Evolutionary conservation across 2,113 vertebrate species (phyloP).

Genomic region (Panthera tigris): DNA sequence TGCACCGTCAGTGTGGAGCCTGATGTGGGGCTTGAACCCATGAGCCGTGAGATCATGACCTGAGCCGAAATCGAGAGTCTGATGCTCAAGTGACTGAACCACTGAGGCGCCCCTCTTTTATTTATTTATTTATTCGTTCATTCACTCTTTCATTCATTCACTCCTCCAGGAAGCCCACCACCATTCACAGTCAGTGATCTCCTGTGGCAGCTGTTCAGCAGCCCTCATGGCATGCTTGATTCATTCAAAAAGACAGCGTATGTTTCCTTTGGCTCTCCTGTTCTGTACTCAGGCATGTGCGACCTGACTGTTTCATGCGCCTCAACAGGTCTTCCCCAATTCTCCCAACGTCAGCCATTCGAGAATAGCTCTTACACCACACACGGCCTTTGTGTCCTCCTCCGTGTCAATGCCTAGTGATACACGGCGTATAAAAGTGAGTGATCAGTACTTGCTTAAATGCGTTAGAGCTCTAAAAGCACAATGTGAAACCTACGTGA

Average conservation of each 20-base stretch:
- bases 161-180: neutral
- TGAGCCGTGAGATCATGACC: too few species aligned
- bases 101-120: too few species aligned
- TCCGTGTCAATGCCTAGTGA: neutral
- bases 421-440: neutral
- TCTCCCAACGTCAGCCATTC: neutral
- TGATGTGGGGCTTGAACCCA: too few species aligned
- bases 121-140: neutral
- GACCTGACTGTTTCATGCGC: neutral
- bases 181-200: neutral
- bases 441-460: neutral
- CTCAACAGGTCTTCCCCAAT: neutral
- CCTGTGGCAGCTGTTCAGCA: accelerated
- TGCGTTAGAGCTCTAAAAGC: neutral
- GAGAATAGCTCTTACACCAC: neutral
- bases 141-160: neutral
- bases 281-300: neutral
- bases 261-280: accelerated
- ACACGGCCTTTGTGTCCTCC: neutral
- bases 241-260: neutral
- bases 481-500: constrained; percentile 28
- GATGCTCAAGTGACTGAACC: too few species aligned
- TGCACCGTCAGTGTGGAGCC: too few species aligned
- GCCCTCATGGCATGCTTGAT: accelerated
- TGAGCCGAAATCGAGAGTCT: too few species aligned